A percentile compares a stretch with the other conserved stretches of the same genome.
Conservation (phyloP, 2,113 vertebrate species). For the Corydoras maculifer region DNA sequence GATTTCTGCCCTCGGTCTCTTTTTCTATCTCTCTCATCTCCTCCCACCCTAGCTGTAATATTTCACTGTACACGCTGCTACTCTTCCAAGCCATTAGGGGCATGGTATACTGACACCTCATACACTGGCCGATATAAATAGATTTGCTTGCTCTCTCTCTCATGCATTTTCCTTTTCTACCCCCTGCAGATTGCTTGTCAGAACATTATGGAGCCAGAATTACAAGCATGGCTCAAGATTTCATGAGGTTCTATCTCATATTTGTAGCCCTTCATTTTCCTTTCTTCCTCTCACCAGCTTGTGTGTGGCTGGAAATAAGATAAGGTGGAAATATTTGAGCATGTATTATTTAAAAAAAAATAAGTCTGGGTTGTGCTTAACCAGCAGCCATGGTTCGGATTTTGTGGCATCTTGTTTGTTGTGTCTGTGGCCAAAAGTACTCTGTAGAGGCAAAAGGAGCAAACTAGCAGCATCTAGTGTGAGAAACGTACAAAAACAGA, state of each 20-base stretch:
- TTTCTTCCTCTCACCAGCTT: background rate
- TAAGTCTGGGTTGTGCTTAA: slow-evolving; percentile 5
- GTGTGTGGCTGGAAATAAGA: slow-evolving; percentile 4
- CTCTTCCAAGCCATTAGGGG: slow-evolving; percentile 42
- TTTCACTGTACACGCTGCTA: slow-evolving; percentile 39
- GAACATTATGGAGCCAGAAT: slow-evolving; percentile 35
- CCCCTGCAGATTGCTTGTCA: slow-evolving; percentile 42
- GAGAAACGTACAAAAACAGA: slow-evolving; percentile 62
- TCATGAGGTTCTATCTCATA: slow-evolving; percentile 4
- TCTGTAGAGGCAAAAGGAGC: slow-evolving; percentile 51
- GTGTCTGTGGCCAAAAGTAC: slow-evolving; percentile 33
- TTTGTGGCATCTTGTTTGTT: slow-evolving; percentile 14
- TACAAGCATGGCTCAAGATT: slow-evolving; percentile 23
- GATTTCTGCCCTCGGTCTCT: slow-evolving; percentile 13
- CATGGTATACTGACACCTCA: slow-evolving; percentile 44
- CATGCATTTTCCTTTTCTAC: slow-evolving; percentile 39
- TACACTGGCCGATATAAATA: slow-evolving; percentile 34
- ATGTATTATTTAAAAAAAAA: background rate
- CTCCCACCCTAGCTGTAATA: slow-evolving; percentile 22
- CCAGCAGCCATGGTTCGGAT: background rate
- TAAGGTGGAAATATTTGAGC: slow-evolving; percentile 7
- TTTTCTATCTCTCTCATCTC: slow-evolving; percentile 11
- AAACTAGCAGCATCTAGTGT: slow-evolving; percentile 70
- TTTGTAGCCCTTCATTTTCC: background rate
- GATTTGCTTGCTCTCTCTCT: slow-evolving; percentile 35